Evolutionary conservation across 2,888 invertebrate genomes (phyloP).

Genomic region (Colletes collaris): DNA sequence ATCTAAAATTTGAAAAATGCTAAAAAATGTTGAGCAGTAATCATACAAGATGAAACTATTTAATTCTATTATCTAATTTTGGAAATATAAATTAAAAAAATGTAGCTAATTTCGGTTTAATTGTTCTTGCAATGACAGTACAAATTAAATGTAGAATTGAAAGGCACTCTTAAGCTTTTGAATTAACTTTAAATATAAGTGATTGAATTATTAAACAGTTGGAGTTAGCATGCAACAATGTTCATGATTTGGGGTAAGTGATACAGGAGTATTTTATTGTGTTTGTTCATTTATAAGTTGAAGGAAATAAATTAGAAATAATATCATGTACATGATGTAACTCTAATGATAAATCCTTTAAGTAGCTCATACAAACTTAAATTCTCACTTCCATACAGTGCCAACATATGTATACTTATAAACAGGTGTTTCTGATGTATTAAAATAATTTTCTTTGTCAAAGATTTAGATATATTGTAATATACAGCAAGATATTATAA

Average conservation of each 20-base stretch:
- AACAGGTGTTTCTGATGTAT: not conserved
- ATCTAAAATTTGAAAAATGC: too few species aligned
- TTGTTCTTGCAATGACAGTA: too few species aligned
- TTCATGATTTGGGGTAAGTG: constrained; percentile 54
- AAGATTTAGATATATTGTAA: not conserved
- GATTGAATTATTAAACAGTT: not conserved
- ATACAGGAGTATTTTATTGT: not conserved
- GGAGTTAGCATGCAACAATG: constrained; percentile 35
- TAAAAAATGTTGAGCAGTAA: too few species aligned
- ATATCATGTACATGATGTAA: not conserved
- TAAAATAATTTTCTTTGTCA: not conserved
- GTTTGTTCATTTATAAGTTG: constrained; percentile 7
- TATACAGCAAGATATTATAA: not conserved
- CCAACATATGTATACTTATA: not conserved
- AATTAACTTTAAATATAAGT: not conserved
- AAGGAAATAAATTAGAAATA: not conserved
- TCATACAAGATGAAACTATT: constrained; percentile 6
- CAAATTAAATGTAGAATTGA: too few species aligned
- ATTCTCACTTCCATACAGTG: constrained; percentile 8
- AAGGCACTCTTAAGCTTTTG: too few species aligned
- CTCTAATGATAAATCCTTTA: not conserved
- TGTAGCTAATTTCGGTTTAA: too few species aligned
- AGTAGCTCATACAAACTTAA: not conserved
- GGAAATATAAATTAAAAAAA: too few species aligned
- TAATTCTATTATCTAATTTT: constrained; percentile 27